These are phyloP conservation scores for Tinamus guttatus DNA, from an alignment of 2,113 vertebrate genomes.

Conservation along the genomic window DNA sequence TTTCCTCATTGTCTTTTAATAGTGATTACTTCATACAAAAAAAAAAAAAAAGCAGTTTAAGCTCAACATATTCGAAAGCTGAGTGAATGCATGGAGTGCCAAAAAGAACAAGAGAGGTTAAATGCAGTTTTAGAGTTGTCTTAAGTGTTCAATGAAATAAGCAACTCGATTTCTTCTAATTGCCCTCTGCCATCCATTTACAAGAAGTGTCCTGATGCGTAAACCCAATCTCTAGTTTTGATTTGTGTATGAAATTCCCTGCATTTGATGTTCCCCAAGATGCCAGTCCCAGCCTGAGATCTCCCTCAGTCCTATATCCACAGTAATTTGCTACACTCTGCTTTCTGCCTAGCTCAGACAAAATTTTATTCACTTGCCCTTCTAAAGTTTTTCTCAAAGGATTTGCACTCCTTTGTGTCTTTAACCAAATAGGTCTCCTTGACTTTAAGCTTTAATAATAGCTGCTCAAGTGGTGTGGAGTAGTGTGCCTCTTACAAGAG, in stretches of 20 bases:
- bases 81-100: background rate
- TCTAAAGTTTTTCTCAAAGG: slow-evolving; percentile 1
- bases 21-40: background rate
- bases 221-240: background rate
- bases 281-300: accelerated
- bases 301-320: background rate
- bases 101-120: background rate
- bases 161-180: background rate
- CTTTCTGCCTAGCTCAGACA: background rate
- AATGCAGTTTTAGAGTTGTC: background rate
- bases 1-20: background rate
- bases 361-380: background rate
- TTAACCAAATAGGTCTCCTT: background rate
- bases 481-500: background rate
- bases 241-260: background rate
- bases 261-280: background rate
- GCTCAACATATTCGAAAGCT: background rate
- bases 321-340: background rate
- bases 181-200: background rate
- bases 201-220: accelerated
- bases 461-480: background rate
- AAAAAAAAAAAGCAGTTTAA: background rate
- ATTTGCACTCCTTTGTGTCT: background rate
- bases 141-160: background rate
- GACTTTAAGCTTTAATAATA: background rate